Evolutionary conservation across 2,888 invertebrate genomes (phyloP).

Genomic region (Autographa pulchrina): DNA sequence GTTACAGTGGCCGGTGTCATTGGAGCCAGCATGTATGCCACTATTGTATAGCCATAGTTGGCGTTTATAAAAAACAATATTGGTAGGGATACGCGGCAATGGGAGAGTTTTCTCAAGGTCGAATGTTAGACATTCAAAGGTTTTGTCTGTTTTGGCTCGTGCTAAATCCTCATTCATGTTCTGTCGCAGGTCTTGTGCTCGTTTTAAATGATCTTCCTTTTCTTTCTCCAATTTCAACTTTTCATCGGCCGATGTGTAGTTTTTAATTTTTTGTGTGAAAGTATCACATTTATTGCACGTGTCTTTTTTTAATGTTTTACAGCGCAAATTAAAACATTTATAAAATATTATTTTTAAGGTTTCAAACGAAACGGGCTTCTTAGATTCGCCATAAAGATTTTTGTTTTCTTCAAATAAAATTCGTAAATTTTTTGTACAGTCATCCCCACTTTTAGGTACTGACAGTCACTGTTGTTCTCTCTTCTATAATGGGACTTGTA

Average conservation of each 20-base stretch:
- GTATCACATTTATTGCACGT: slow-evolving; percentile 26
- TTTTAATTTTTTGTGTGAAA: slow-evolving; percentile 19
- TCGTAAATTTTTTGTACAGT: no score
- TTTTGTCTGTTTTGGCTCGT: slow-evolving; percentile 17
- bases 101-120: slow-evolving; percentile 36
- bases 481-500: no score
- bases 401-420: no score
- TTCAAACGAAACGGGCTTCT: no score
- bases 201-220: slow-evolving; percentile 22
- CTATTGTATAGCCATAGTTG: slow-evolving; percentile 49
- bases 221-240: not conserved
- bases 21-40: slow-evolving; percentile 41
- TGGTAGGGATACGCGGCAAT: slow-evolving; percentile 32
- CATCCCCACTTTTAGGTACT: no score
- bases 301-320: slow-evolving; percentile 18
- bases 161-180: slow-evolving; percentile 22
- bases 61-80: slow-evolving; percentile 47
- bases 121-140: slow-evolving; percentile 26
- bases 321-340: slow-evolving; percentile 21
- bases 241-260: not conserved
- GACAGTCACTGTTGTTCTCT: no score
- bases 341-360: no score
- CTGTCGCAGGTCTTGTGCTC: slow-evolving; percentile 16
- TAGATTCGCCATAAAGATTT: no score
- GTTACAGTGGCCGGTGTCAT: slow-evolving; percentile 40